Evolutionary conservation across 2,797 vertebrate genomes (phyloP).

Genomic region (Thunnus albacares): DNA sequence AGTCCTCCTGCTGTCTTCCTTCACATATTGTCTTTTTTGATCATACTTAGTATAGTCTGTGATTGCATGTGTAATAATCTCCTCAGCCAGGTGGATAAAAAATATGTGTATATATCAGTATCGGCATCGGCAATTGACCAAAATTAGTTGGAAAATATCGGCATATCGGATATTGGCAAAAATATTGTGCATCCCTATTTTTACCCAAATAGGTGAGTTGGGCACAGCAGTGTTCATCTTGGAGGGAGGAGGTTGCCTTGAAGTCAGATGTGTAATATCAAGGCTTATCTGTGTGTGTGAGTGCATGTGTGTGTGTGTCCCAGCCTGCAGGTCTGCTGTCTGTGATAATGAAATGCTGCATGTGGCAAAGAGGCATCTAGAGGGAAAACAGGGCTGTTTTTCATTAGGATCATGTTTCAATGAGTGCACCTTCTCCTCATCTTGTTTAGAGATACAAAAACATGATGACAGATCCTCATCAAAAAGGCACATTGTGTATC

Average conservation of each 20-base stretch:
- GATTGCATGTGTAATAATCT: no score
- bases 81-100: no score
- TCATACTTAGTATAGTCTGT: no score
- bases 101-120: no score
- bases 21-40: no score
- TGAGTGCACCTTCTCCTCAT: conserved; percentile 49
- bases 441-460: conserved; percentile 61
- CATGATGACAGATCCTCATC: conserved; percentile 58
- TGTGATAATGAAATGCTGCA: conserved; percentile 69
- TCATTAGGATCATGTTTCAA: conserved; percentile 70
- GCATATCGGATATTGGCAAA: no score
- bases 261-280: conserved; percentile 60
- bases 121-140: no score
- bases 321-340: conserved; percentile 55
- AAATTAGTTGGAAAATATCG: no score
- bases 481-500: conserved; percentile 59
- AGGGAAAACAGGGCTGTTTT: conserved; percentile 64
- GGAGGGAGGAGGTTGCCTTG: conserved; percentile 27
- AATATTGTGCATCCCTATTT: no score
- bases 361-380: conserved; percentile 56
- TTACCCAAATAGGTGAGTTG: conserved; percentile 6
- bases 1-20: no score
- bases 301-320: neutral
- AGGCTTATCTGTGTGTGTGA: conserved; percentile 33
- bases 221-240: conserved; percentile 16